Percentiles rank a stretch among this genome's conserved stretches.
phyloP scores from a whole-genome alignment of 1,140 invertebrate species.

The Eufriesea mexicana region DNA sequence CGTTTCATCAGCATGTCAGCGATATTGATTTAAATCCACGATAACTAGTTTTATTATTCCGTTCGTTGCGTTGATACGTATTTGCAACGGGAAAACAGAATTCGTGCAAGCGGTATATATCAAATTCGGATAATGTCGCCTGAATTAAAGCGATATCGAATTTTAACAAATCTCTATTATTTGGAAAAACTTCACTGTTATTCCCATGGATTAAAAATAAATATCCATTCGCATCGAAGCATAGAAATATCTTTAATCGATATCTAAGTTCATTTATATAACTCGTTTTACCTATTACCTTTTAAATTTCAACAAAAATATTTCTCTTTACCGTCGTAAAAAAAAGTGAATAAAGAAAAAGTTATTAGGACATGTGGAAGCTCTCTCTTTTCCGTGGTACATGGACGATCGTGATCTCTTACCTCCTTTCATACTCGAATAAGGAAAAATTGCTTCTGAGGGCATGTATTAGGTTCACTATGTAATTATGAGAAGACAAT shows the following conservation, averaged over 20 bases:
- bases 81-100: not conserved
- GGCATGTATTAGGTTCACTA: too few species aligned
- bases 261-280: not conserved
- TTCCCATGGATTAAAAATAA: not conserved
- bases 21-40: not conserved
- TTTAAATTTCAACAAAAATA: not conserved
- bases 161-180: not conserved
- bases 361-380: conserved; percentile 5
- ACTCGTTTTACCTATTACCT: conserved; percentile 12
- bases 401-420: not conserved
- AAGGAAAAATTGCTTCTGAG: too few species aligned
- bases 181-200: not conserved
- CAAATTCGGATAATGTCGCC: not conserved
- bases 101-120: not conserved
- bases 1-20: not conserved
- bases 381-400: conserved; percentile 36
- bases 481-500: too few species aligned
- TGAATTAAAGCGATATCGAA: not conserved
- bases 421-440: too few species aligned
- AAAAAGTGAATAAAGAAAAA: not conserved
- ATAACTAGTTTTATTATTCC: not conserved
- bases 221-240: not conserved
- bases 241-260: not conserved
- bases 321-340: not conserved
- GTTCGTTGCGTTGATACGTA: not conserved